A percentile compares a stretch with the other conserved stretches of the same genome.
These are phyloP conservation scores for Macrotrachela quadricornifera DNA, from an alignment of 1,140 invertebrate species.

Conservation along the genomic window DNA sequence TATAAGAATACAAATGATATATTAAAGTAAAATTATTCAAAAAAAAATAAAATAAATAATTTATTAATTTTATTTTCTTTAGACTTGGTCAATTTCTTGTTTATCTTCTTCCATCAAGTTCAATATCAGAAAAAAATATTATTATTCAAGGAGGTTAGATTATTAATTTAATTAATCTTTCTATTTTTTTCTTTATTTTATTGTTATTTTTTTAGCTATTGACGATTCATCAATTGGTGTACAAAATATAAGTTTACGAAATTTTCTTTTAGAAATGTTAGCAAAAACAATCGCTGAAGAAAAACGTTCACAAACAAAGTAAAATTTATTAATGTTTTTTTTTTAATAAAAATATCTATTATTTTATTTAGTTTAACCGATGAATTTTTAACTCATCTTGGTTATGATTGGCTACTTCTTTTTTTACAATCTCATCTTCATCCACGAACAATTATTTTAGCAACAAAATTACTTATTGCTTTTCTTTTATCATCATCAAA, in stretches of 20 bases:
- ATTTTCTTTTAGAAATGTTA: constrained; percentile 15
- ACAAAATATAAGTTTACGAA: constrained; percentile 18
- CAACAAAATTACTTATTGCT: constrained; percentile 54
- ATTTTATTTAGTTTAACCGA: constrained; percentile 47
- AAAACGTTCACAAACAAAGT: too few relatives aligned
- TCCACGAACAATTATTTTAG: constrained; percentile 61
- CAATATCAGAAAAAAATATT: constrained; percentile 28
- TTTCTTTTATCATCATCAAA: constrained; percentile 54
- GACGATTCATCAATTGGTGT: constrained; percentile 10
- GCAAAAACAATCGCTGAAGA: neutral
- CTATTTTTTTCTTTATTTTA: too few relatives aligned
- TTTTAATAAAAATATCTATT: neutral
- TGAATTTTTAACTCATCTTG: constrained; percentile 61
- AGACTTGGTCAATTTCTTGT: constrained; percentile 71
- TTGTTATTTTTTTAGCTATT: neutral
- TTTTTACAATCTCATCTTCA: constrained; percentile 78
- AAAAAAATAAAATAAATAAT: constrained; percentile 5
- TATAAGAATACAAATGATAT: neutral
- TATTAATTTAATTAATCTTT: too few relatives aligned
- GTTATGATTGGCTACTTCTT: constrained; percentile 83
- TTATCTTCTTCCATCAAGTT: constrained; percentile 49
- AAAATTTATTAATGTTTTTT: too few relatives aligned
- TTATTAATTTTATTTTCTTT: too few relatives aligned
- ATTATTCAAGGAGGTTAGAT: constrained; percentile 9
- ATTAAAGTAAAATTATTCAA: neutral